Evolutionary conservation across 2,888 invertebrate genomes (phyloP).

Genomic region (Drosophila kambysellisi): DNA sequence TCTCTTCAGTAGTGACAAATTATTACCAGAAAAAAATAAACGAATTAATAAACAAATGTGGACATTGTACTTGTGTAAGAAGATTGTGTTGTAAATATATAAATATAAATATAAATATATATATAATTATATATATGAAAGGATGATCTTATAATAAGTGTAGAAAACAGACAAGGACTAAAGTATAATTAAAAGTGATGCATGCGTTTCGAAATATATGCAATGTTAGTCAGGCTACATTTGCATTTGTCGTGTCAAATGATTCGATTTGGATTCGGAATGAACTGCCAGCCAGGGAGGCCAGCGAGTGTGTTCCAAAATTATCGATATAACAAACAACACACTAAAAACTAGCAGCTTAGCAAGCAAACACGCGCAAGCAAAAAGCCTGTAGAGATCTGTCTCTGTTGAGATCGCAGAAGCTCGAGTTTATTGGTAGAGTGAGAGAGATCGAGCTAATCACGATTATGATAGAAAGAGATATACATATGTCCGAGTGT

Average conservation of each 20-base stretch:
- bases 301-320: slow-evolving; percentile 28
- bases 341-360: slow-evolving; percentile 53
- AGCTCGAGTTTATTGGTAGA: background rate
- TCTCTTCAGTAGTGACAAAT: background rate
- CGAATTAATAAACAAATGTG: no score
- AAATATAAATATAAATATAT: background rate
- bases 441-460: background rate
- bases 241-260: slow-evolving; percentile 27
- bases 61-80: background rate
- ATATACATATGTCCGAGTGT: slow-evolving; percentile 9
- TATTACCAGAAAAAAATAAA: no score
- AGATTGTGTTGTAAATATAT: background rate
- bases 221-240: slow-evolving; percentile 6
- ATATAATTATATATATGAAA: slow-evolving; percentile 7
- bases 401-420: background rate
- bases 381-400: slow-evolving; percentile 25
- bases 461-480: slow-evolving; percentile 8
- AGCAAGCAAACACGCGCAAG: slow-evolving; percentile 47
- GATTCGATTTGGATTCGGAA: slow-evolving; percentile 1
- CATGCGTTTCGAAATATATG: slow-evolving; percentile 23
- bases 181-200: slow-evolving; percentile 4
- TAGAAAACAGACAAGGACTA: slow-evolving; percentile 15
- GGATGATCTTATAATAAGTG: slow-evolving; percentile 14
- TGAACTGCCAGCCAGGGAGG: slow-evolving; percentile 6
- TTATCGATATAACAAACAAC: slow-evolving; percentile 44